These are phyloP conservation scores for Abramis brama DNA, from an alignment of 2,113 vertebrate species.

Conservation along the genomic window DNA sequence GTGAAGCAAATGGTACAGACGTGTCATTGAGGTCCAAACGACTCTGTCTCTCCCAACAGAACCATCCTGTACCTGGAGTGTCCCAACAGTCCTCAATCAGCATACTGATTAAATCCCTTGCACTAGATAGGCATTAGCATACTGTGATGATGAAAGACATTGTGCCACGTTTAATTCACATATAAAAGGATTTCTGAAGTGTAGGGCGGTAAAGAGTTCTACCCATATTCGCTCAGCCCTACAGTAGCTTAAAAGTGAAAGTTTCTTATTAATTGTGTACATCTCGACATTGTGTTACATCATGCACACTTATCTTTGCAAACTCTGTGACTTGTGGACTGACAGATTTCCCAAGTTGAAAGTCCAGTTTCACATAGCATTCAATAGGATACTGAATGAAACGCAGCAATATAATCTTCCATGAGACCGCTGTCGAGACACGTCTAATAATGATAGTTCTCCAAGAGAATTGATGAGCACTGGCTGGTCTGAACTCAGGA, in stretches of 20 bases:
- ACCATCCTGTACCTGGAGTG: too few species aligned
- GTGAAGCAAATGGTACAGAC: too few species aligned
- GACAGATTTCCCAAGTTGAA: background rate
- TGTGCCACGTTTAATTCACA: too few species aligned
- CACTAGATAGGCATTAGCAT: too few species aligned
- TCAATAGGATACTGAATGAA: background rate
- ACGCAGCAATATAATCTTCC: slow-evolving; percentile 9
- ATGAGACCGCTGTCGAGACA: background rate
- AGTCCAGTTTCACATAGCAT: background rate
- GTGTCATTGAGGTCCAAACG: too few species aligned
- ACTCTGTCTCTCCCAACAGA: too few species aligned
- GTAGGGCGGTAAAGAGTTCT: too few species aligned
- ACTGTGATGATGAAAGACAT: too few species aligned
- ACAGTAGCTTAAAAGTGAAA: background rate
- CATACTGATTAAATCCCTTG: too few species aligned
- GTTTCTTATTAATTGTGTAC: background rate
- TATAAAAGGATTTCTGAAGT: too few species aligned
- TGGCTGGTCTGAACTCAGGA: background rate
- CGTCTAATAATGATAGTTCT: slow-evolving; percentile 13
- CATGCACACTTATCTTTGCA: background rate
- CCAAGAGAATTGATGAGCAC: background rate
- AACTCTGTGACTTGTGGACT: background rate
- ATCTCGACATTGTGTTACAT: background rate
- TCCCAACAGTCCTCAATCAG: too few species aligned
- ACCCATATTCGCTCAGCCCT: too few species aligned